Evolutionary conservation across 1,140 invertebrate species (phyloP), one percentile per base, ranked within the genome.

Genomic region (Harlomillsia oculata): DNA sequence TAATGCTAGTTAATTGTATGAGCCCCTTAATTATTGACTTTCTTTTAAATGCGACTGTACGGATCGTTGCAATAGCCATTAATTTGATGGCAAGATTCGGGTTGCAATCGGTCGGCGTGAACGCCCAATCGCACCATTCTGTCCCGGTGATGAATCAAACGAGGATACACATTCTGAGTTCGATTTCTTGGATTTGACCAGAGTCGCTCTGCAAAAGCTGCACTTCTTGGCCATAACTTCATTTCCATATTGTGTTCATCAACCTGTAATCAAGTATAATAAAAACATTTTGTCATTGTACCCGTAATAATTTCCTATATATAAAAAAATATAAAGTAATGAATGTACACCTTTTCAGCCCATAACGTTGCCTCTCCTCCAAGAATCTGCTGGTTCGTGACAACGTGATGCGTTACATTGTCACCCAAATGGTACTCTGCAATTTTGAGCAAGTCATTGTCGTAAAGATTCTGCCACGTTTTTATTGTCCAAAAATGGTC

Each of bases 81-180:
- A 25, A 64, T 84, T 67, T 87, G 83, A 56, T 81, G 72, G 68
- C 87, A 90, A 84, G 85, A 65, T 50, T 68, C 63, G 6, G 69
- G 69, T 51, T 69, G 67, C 11, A 70, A 45, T 2, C 50, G 40
- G 59, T 70, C 69, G 0, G 69, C 67, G 11, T 63, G 46, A 41
- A 69, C 60, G 32, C 68, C 68, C 29, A 68, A 32, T 20, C 59
- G 14, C 9, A 68, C 64, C 64, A 70, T 53, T 20, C 69, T 49
- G 16, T 66, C 62, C 21, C 69, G 55, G 41, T 71, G 67, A 39
- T 68, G 59, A 6, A 70, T 44, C 20, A 70, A 45, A 11, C 69
- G 61, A 9, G 53, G 49, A 40, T 69, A 66, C 13, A 67, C 68
- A 14, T 37, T 43, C 8, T 52, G n/a, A 44, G 59, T 65, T 28